These are phyloP conservation scores for Cryptus viduatorius DNA, from an alignment of 2,888 invertebrate genomes.

Conservation along the genomic window DNA sequence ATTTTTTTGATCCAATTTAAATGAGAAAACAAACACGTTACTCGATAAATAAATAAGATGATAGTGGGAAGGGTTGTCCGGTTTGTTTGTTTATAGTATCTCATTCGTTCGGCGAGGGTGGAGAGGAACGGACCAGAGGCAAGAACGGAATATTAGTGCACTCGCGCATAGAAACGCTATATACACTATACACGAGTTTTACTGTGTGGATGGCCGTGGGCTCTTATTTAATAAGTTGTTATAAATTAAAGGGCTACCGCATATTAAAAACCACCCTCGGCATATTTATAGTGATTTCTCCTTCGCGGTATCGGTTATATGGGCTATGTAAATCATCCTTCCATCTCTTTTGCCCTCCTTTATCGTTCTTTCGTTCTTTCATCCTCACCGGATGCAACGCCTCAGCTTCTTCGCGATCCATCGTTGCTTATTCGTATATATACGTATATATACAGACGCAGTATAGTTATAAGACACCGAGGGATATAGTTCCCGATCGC, in stretches of 20 bases:
- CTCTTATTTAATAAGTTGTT: conserved; percentile 82
- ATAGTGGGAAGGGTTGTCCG: conserved; percentile 13
- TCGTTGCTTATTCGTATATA: conserved; percentile 33
- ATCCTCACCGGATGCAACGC: conserved; percentile 50
- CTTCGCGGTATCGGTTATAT: conserved; percentile 72
- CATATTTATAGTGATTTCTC: conserved; percentile 80
- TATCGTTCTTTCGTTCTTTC: conserved; percentile 45
- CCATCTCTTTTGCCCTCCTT: conserved; percentile 41
- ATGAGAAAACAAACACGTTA: background rate
- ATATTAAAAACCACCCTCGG: conserved; percentile 79
- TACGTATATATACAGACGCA: conserved; percentile 6
- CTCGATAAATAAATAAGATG: conserved; percentile 45
- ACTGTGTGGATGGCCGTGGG: conserved; percentile 73
- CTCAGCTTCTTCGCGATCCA: conserved; percentile 34
- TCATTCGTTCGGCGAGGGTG: conserved; percentile 60
- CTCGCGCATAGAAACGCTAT: conserved; percentile 8
- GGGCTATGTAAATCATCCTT: conserved; percentile 78
- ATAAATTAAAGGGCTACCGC: conserved; percentile 81
- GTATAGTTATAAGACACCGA: conserved; percentile 22
- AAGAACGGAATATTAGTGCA: conserved; percentile 42
- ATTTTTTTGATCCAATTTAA: conserved; percentile 5
- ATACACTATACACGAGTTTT: conserved; percentile 19
- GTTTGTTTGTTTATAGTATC: conserved; percentile 74
- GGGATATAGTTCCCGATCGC: conserved; percentile 13
- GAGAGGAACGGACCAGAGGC: conserved; percentile 30